Conservation (phyloP, 2,113 vertebrate species). For the human (Homo sapiens) region GRCh38 chr4:131831501-131832000, state of each 20-base stretch:
- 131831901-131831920: not conserved
- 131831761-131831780: not conserved
- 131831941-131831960: accelerated
- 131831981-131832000: not conserved
- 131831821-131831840: not conserved
- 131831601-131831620: not conserved
- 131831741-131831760: not conserved
- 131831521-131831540: not conserved
- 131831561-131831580: not conserved
- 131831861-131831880: not conserved
- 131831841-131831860: not conserved
- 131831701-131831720: not conserved
- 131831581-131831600: not conserved
- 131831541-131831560: not conserved
- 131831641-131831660: not conserved
- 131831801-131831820: not conserved
- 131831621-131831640: not conserved
- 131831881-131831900: not conserved
- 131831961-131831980: not conserved
- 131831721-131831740: not conserved
- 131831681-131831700: not conserved
- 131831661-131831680: not conserved
- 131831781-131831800: not conserved
- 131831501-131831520: not conserved
- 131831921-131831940: not conserved